These are phyloP conservation scores for Metacarcinus magister DNA, from an alignment of 2,888 invertebrate genomes.

Conservation along the genomic window DNA sequence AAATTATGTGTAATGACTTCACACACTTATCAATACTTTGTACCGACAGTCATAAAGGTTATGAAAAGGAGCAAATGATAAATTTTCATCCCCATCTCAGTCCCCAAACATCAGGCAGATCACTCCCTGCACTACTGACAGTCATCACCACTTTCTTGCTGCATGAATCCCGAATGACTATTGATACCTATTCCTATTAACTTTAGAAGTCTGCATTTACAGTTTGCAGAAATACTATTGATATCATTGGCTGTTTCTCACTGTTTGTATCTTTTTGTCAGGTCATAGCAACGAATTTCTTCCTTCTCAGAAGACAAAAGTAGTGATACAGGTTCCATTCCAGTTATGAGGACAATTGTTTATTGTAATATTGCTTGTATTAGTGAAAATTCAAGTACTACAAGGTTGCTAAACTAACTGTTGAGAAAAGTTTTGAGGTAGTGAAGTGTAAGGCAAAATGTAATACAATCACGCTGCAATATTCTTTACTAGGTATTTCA, in stretches of 20 bases:
- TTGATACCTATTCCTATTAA: background rate
- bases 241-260: slow-evolving; percentile 19
- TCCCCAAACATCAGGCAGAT: background rate
- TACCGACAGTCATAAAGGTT: background rate
- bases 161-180: background rate
- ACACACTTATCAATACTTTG: background rate
- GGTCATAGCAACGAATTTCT: background rate
- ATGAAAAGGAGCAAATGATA: background rate
- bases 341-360: background rate
- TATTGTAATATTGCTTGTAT: background rate
- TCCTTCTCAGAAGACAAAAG: background rate
- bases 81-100: background rate
- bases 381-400: background rate
- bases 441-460: background rate
- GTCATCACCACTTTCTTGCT: background rate
- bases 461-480: background rate
- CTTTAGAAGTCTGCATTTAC: background rate
- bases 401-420: background rate
- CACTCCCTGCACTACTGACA: background rate
- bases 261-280: background rate
- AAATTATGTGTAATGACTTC: background rate
- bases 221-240: background rate
- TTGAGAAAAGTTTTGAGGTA: background rate
- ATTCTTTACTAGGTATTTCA: background rate
- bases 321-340: background rate